Base-by-base conservation (phyloP, 2,888 invertebrate species). In the Papilio elwesi region DNA sequence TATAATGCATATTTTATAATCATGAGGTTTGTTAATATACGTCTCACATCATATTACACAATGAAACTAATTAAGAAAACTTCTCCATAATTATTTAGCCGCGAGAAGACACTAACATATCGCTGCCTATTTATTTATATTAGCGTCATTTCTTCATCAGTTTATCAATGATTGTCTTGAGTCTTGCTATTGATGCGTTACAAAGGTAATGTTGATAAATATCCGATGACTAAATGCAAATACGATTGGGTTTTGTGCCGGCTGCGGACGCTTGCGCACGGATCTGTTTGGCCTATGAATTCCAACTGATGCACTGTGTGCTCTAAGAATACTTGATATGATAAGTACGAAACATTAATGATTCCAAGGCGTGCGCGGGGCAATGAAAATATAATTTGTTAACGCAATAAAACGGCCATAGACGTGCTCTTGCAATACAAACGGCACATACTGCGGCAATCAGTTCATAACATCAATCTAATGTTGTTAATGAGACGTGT, bases 111-210 rank as follows among this genome's bases (percentile, higher is more conserved):
- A 86, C 84, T 88, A 90, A 93, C 78, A 90, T 89, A 93, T 93
- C 82, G 89, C 83, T 86, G 85, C 83, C 86, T 88, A 93, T 93
- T 93, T 93, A 92, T 93, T 93, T 92, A 93, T 90, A 93, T 93
- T 93, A 93, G 90, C 83, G 89, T 84, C 90, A 88, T 91, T 93
- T 93, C 93, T 92, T 89, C 91, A 92, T 90, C 89, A 88, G 90
- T 92, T 89, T 92, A 92, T 91, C 90, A 87, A 82, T 83, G 87
- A 90, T 92, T 90, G 91, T 90, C 89, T 89, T 81, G 87, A 83
- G 81, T 71, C 79, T 78, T 76, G 79, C 84, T 87, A 86, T 89
- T 88, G 87, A 90, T 82, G 86, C 80, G 66, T 81, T 82, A 81
- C 79, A 83, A 81, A 83, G 68, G 82, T 82, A 80, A 81, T 82